phyloP scores from a whole-genome alignment of 2,888 invertebrate genomes.

The Nymphalis polychloros region DNA sequence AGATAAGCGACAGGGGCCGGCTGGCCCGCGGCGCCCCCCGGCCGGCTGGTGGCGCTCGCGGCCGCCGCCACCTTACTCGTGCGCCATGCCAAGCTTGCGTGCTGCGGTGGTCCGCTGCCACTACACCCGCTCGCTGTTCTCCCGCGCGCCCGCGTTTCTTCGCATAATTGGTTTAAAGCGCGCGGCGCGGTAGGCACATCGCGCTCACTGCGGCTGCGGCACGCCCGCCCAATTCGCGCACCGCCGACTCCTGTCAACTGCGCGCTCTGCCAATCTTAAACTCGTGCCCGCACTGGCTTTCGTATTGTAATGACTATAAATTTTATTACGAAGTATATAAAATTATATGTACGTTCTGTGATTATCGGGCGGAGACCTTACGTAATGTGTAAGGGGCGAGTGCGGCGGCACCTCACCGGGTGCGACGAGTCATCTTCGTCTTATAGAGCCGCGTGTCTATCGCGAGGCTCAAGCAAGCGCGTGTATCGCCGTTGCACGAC shows the following conservation, averaged over 20 bases:
- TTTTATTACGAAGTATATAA: conserved; percentile 44
- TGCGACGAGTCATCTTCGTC: conserved; percentile 70
- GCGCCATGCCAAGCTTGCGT: conserved; percentile 52
- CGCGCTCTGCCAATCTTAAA: conserved; percentile 43
- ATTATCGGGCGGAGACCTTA: conserved; percentile 54
- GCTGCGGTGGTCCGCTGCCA: conserved; percentile 56
- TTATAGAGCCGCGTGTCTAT: conserved; percentile 64
- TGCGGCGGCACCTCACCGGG: conserved; percentile 68
- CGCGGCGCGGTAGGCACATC: conserved; percentile 54
- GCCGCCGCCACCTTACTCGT: conserved; percentile 65
- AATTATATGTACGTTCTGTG: conserved; percentile 52
- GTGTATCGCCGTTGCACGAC: conserved; percentile 63
- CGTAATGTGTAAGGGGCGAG: conserved; percentile 66
- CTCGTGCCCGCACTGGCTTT: conserved; percentile 45
- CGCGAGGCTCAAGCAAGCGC: conserved; percentile 58
- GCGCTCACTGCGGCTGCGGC: conserved; percentile 55
- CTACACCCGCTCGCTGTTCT: conserved; percentile 48
- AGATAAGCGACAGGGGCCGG: conserved; percentile 68
- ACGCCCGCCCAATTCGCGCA: conserved; percentile 55
- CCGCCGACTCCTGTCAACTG: conserved; percentile 41
- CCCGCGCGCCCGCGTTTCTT: conserved; percentile 51
- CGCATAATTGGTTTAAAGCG: conserved; percentile 52
- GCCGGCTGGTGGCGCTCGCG: conserved; percentile 63
- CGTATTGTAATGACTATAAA: conserved; percentile 30
- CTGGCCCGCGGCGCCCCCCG: conserved; percentile 75